These are phyloP conservation scores for Pseudonaja textilis DNA, from an alignment of 2,113 vertebrate genomes.

Conservation along the genomic window DNA sequence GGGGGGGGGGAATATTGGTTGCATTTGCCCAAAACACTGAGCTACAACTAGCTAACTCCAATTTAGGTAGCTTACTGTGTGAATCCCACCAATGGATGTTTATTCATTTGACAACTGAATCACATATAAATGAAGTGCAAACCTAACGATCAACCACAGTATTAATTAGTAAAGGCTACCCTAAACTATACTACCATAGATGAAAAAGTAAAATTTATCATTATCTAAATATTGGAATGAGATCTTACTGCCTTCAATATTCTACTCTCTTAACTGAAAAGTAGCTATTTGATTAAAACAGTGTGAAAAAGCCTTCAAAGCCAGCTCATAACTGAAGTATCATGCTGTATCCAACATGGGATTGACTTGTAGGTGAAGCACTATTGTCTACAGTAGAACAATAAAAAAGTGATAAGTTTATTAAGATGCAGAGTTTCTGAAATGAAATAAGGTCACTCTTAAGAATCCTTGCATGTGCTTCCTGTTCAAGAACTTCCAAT, in stretches of 20 bases:
- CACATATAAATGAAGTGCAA: not conserved
- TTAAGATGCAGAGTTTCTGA: not conserved
- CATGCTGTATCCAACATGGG: not conserved
- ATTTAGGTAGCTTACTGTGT: not conserved
- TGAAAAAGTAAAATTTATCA: not conserved
- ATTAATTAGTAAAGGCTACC: not conserved
- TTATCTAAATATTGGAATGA: not conserved
- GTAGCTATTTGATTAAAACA: not conserved
- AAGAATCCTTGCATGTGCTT: not conserved
- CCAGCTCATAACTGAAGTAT: not conserved
- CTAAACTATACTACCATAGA: not conserved
- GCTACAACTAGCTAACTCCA: not conserved
- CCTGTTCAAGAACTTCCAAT: not conserved
- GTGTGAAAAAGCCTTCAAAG: not conserved
- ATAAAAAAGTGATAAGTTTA: not conserved
- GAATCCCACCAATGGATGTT: not conserved
- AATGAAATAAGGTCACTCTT: not conserved
- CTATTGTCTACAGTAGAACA: not conserved
- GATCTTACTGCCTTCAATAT: not conserved
- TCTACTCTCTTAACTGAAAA: not conserved
- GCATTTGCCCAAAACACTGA: not conserved
- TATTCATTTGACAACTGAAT: not conserved
- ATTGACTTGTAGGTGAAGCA: not conserved
- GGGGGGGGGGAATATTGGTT: not conserved
- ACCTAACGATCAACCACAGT: not conserved